phyloP scores from a whole-genome alignment of 2,888 invertebrate genomes.

The Tricholauxania praeusta region DNA sequence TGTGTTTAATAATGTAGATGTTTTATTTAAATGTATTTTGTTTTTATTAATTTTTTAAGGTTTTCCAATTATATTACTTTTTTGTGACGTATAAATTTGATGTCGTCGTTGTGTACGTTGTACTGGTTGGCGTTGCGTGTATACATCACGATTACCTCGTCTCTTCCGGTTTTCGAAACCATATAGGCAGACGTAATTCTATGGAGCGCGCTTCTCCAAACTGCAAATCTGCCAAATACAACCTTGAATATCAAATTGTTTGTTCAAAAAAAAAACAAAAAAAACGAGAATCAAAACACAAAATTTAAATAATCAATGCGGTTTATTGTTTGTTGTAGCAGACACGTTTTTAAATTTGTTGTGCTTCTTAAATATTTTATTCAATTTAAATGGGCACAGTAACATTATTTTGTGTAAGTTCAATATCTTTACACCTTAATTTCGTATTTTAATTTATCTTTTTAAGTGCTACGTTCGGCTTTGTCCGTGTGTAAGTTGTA shows the following conservation, averaged over 20 bases:
- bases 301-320: background rate
- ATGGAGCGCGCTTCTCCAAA: constrained; percentile 6
- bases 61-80: background rate
- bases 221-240: constrained; percentile 10
- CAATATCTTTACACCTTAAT: constrained; percentile 4
- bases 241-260: constrained; percentile 34
- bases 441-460: background rate
- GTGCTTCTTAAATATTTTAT: background rate
- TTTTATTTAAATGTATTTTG: constrained; percentile 5
- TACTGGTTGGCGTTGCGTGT: background rate
- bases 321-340: constrained; percentile 1
- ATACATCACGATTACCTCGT: background rate
- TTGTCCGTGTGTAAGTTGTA: background rate
- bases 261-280: background rate
- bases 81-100: constrained; percentile 23
- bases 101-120: constrained; percentile 10
- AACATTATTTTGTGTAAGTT: constrained; percentile 17
- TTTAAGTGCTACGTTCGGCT: background rate
- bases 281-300: background rate
- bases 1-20: background rate
- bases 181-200: background rate
- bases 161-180: background rate
- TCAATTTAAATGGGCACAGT: background rate
- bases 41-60: constrained; percentile 13
- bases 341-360: constrained; percentile 15